These are phyloP conservation scores for Lepidocolaptes lacrymiger DNA, from an alignment of 2,797 vertebrate genomes.

Conservation along the genomic window DNA sequence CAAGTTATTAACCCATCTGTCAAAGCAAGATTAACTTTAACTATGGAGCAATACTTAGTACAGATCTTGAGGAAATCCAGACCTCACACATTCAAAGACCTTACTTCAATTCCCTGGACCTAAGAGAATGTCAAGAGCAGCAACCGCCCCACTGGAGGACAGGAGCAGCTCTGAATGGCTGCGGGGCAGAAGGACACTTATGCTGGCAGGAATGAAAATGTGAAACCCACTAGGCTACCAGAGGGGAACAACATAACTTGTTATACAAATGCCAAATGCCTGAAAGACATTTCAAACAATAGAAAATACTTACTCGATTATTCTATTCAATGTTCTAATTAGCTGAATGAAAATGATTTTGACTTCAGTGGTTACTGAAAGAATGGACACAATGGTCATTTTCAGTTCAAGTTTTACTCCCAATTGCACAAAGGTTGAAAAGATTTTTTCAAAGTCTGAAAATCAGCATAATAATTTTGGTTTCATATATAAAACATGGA, in stretches of 20 bases:
- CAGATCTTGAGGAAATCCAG: neutral
- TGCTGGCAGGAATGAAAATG: neutral
- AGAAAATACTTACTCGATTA: neutral
- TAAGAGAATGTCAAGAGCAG: neutral
- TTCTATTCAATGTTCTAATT: neutral
- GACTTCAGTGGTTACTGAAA: neutral
- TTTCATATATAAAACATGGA: slow-evolving; percentile 23
- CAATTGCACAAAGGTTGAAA: slow-evolving; percentile 37
- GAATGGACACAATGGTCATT: neutral
- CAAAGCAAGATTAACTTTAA: neutral
- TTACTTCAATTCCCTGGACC: neutral
- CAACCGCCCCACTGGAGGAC: neutral
- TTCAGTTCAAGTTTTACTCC: slow-evolving; percentile 52
- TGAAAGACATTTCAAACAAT: neutral
- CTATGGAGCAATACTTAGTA: neutral
- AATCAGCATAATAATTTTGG: neutral
- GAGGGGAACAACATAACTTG: neutral
- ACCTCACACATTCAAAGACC: neutral
- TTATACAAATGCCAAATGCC: neutral
- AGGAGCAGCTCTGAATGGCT: neutral
- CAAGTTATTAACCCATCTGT: neutral
- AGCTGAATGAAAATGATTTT: neutral
- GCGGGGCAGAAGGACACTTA: neutral
- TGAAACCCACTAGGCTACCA: neutral
- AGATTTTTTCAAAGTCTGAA: neutral